These are phyloP conservation scores for Mechanitis mazaeus DNA, from an alignment of 2,888 invertebrate genomes.

Conservation along the genomic window DNA sequence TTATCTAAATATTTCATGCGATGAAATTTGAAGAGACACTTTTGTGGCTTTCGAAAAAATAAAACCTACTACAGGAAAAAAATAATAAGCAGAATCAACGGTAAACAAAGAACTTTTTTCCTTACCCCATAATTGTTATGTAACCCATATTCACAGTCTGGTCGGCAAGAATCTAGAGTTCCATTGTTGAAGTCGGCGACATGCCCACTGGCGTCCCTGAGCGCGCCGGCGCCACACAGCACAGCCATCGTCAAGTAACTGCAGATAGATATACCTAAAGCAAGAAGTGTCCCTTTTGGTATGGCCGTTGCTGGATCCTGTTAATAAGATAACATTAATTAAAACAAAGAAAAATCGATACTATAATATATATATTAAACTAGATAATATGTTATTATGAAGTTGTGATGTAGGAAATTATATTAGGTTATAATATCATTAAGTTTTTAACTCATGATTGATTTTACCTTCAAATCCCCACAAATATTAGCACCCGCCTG, in stretches of 20 bases:
- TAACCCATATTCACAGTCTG: conserved; percentile 83
- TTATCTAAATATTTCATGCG: conserved; percentile 74
- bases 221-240: conserved; percentile 83
- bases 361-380: too few species aligned
- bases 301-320: conserved; percentile 91
- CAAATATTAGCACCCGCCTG: conserved; percentile 97
- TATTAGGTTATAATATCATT: too few species aligned
- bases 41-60: background rate
- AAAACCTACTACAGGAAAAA: background rate
- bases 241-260: conserved; percentile 86
- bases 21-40: background rate
- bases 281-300: conserved; percentile 91
- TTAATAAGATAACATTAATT: background rate
- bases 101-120: background rate
- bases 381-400: too few species aligned
- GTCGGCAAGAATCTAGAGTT: conserved; percentile 34
- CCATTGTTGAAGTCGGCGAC: conserved; percentile 22
- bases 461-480: conserved; percentile 91
- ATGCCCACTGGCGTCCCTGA: conserved; percentile 42
- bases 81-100: too few species aligned
- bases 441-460: too few species aligned
- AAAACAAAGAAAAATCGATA: too few species aligned
- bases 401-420: background rate
- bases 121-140: conserved; percentile 80
- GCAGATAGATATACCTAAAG: conserved; percentile 87